A percentile compares a stretch with the other conserved stretches of the same genome.
These are phyloP conservation scores for Synergus gifuensis DNA, from an alignment of 2,888 invertebrate species.

Conservation along the genomic window DNA sequence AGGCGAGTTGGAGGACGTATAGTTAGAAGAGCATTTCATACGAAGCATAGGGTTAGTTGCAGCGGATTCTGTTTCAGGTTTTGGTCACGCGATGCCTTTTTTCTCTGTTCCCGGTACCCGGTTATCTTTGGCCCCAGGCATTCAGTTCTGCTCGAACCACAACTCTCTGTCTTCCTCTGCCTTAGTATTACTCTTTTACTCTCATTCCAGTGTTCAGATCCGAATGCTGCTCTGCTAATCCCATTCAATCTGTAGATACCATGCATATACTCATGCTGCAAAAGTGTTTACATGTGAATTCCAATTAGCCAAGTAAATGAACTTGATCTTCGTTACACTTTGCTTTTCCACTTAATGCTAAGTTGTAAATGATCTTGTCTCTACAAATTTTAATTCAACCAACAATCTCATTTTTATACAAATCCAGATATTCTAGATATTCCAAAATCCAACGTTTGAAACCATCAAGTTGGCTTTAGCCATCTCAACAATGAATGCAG, in stretches of 20 bases:
- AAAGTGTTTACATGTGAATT: conserved; percentile 45
- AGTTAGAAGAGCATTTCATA: conserved; percentile 64
- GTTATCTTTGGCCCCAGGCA: conserved; percentile 74
- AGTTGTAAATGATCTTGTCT: background rate
- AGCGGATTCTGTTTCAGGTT: conserved; percentile 73
- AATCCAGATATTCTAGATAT: background rate
- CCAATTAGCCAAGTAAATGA: conserved; percentile 27
- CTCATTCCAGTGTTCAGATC: conserved; percentile 38
- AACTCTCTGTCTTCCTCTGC: conserved; percentile 45
- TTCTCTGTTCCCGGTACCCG: conserved; percentile 77
- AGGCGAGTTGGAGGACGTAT: conserved; percentile 53
- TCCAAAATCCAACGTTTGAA: background rate
- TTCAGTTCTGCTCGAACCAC: conserved; percentile 52
- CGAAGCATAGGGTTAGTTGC: conserved; percentile 66
- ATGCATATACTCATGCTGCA: conserved; percentile 40
- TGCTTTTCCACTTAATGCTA: background rate
- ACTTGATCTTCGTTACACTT: background rate
- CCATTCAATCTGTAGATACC: conserved; percentile 50
- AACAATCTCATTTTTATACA: background rate
- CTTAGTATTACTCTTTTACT: conserved; percentile 44
- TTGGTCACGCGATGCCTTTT: conserved; percentile 76
- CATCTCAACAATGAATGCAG: too few species aligned
- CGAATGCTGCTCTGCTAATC: conserved; percentile 45
- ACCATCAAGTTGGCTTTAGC: too few species aligned
- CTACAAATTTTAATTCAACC: background rate